phyloP scores from a whole-genome alignment of 1,140 invertebrate genomes.

The Drosophila guanche region DNA sequence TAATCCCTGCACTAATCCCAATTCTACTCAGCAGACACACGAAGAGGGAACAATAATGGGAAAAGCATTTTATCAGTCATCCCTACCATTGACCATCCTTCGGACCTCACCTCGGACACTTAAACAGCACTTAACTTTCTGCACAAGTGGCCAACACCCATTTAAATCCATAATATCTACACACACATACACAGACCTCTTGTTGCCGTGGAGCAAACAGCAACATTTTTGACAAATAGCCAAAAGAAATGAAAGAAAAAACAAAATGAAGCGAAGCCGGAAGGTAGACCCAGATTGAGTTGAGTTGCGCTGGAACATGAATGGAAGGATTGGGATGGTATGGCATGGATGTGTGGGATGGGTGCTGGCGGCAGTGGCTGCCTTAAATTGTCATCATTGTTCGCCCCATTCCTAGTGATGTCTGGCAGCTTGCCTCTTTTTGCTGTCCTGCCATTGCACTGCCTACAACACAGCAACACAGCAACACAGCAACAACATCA shows the following conservation, averaged over 20 bases:
- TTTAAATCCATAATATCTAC: constrained; percentile 52
- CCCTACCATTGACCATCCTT: neutral
- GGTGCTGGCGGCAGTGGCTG: constrained; percentile 23
- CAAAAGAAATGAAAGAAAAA: constrained; percentile 69
- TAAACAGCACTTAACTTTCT: constrained; percentile 54
- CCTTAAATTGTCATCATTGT: constrained; percentile 69
- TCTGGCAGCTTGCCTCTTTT: constrained; percentile 43
- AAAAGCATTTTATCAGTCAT: constrained; percentile 14
- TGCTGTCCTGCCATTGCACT: constrained; percentile 64
- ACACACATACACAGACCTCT: constrained; percentile 35
- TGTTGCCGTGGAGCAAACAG: constrained; percentile 49
- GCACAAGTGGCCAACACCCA: constrained; percentile 71
- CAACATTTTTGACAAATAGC: constrained; percentile 75
- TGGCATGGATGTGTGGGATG: neutral
- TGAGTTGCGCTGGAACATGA: constrained; percentile 30
- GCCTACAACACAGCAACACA: constrained; percentile 29
- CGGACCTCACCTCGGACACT: constrained; percentile 8
- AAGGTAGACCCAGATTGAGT: constrained; percentile 53
- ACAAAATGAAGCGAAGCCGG: constrained; percentile 43
- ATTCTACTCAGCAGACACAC: constrained; percentile 16
- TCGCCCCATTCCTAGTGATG: constrained; percentile 41
- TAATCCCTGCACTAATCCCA: constrained; percentile 14
- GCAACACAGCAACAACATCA: constrained; percentile 11
- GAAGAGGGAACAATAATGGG: constrained; percentile 7
- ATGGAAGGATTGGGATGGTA: constrained; percentile 8